phyloP scores from a whole-genome alignment of 2,888 invertebrate species.

The Yponomeuta evonymella region DNA sequence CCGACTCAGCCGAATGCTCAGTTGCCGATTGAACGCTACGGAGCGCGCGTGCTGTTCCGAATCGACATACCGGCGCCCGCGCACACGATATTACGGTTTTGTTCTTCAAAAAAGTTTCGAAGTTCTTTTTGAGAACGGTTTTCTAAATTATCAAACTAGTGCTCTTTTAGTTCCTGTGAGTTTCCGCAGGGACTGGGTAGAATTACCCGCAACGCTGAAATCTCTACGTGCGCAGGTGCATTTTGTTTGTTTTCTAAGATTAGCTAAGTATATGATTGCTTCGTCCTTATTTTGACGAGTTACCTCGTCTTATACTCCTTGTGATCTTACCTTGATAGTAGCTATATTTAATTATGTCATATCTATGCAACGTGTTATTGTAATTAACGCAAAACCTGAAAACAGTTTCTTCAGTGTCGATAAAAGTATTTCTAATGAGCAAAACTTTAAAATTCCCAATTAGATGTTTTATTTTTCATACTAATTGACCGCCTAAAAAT shows the following conservation, averaged over 20 bases:
- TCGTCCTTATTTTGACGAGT: conserved; percentile 15
- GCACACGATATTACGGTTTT: conserved; percentile 28
- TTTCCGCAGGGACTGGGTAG: conserved; percentile 39
- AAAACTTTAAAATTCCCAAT: too few species aligned
- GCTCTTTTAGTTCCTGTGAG: conserved; percentile 44
- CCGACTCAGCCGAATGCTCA: conserved; percentile 50
- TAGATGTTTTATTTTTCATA: too few species aligned
- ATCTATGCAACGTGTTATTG: neutral
- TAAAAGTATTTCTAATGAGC: too few species aligned
- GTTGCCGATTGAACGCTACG: conserved; percentile 64
- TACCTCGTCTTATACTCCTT: neutral
- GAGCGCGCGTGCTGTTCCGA: conserved; percentile 49
- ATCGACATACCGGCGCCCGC: conserved; percentile 43
- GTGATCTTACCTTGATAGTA: neutral
- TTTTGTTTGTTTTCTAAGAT: conserved; percentile 34
- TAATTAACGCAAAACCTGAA: too few species aligned
- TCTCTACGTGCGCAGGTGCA: conserved; percentile 62
- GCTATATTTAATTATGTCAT: neutral
- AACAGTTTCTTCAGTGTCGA: too few species aligned
- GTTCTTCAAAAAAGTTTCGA: neutral
- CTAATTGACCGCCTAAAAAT: too few species aligned
- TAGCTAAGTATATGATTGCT: conserved; percentile 13
- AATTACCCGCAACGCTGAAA: conserved; percentile 48
- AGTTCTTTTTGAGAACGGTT: neutral
- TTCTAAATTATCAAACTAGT: conserved; percentile 2